These are phyloP conservation scores for Pemphredon lugubris DNA, from an alignment of 2,888 invertebrate species.

Conservation along the genomic window DNA sequence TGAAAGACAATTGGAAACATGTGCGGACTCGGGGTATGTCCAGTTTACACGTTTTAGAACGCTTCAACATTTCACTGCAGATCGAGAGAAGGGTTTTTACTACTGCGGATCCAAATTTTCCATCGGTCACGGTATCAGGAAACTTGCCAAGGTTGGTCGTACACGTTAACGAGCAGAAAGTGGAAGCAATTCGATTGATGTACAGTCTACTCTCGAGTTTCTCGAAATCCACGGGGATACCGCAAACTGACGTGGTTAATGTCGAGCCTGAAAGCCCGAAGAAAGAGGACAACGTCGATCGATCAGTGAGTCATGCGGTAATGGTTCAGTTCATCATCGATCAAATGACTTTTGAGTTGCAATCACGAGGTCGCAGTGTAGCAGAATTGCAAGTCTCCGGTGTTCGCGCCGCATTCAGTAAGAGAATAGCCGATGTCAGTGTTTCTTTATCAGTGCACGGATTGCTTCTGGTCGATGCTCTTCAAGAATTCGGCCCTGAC, in stretches of 20 bases:
- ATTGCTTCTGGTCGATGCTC: conserved; percentile 94
- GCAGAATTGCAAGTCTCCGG: conserved; percentile 97
- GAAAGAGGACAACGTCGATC: conserved; percentile 73
- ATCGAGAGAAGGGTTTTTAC: conserved; percentile 91
- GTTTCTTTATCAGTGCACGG: conserved; percentile 95
- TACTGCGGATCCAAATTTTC: conserved; percentile 93
- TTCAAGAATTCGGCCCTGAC: conserved; percentile 97
- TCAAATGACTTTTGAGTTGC: conserved; percentile 90
- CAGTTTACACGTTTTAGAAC: conserved; percentile 91
- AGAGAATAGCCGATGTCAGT: conserved; percentile 88
- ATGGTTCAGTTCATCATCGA: conserved; percentile 94
- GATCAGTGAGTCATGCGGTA: conserved; percentile 82
- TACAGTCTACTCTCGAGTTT: conserved; percentile 80
- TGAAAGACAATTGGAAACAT: conserved; percentile 94
- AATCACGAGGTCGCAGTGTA: conserved; percentile 93
- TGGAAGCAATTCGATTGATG: conserved; percentile 85
- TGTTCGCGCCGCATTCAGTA: conserved; percentile 89
- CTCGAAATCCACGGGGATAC: conserved; percentile 56
- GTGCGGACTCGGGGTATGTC: conserved; percentile 93
- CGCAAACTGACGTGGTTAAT: conserved; percentile 48
- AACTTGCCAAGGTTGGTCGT: conserved; percentile 93
- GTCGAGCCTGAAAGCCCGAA: conserved; percentile 75
- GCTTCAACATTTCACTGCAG: conserved; percentile 84
- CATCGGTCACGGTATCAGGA: conserved; percentile 91
- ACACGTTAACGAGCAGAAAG: conserved; percentile 95